Percentiles rank a stretch among this genome's conserved stretches.
These are phyloP conservation scores for Triplophysa rosa DNA, from an alignment of 2,113 vertebrate species.

Conservation along the genomic window DNA sequence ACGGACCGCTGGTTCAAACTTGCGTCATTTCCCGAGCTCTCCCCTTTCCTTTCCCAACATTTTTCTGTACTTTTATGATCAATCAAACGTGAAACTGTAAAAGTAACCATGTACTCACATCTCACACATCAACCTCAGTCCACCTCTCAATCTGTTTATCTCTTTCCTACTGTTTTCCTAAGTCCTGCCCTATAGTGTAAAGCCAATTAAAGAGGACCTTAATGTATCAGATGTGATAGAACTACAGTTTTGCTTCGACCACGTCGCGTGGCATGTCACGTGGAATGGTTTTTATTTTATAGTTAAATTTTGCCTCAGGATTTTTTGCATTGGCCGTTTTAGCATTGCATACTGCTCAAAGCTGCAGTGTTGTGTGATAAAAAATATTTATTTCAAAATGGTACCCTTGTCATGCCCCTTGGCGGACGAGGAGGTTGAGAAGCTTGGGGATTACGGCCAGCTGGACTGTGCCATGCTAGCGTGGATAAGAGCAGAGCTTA, in stretches of 20 bases:
- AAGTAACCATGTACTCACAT: background rate
- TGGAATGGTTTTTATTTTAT: too few species aligned
- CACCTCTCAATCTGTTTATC: conserved; percentile 52
- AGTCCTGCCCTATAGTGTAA: background rate
- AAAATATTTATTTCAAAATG: background rate
- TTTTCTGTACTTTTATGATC: background rate
- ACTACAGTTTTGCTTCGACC: background rate
- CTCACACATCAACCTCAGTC: conserved; percentile 24
- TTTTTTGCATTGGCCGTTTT: background rate
- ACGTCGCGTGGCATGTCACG: too few species aligned
- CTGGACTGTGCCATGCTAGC: conserved; percentile 65
- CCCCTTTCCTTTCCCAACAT: background rate
- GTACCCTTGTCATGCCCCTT: background rate
- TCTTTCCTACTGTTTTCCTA: conserved; percentile 44
- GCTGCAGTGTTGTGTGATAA: background rate
- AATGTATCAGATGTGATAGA: conserved; percentile 10
- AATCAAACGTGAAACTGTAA: background rate
- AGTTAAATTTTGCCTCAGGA: too few species aligned
- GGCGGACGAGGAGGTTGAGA: background rate
- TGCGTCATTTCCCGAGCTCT: too few species aligned
- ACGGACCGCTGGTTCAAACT: too few species aligned
- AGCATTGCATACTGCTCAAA: background rate
- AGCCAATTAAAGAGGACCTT: conserved; percentile 54
- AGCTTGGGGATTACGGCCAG: conserved; percentile 56
- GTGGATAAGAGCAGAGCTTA: conserved; percentile 72